phyloP scores from a whole-genome alignment of 1,140 invertebrate genomes.

The Contarinia nasturtii region DNA sequence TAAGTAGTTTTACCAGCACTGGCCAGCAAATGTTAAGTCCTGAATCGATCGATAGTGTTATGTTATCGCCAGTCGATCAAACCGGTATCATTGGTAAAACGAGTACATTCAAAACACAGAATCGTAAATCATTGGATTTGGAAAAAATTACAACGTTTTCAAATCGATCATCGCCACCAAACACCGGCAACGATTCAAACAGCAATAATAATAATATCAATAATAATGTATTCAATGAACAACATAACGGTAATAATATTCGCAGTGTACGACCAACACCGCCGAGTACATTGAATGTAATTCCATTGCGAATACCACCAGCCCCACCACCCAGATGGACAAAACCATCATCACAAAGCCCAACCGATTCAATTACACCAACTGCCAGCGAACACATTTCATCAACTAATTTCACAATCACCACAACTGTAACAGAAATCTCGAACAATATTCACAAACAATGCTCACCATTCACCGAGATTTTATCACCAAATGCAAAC shows the following conservation, averaged over 20 bases:
- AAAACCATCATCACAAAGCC: conserved; percentile 28
- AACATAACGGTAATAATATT: conserved; percentile 15
- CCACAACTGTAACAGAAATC: conserved; percentile 46
- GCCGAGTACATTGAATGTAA: conserved; percentile 61
- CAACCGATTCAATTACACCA: conserved; percentile 33
- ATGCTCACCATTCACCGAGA: conserved; percentile 25
- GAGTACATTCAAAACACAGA: conserved; percentile 35
- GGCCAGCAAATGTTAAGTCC: conserved; percentile 28
- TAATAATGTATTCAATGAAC: background rate
- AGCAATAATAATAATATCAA: background rate
- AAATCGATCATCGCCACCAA: background rate
- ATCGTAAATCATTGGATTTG: background rate
- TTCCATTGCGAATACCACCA: conserved; percentile 30
- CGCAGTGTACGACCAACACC: conserved; percentile 55
- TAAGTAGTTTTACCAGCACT: conserved; percentile 38
- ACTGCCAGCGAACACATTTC: conserved; percentile 38
- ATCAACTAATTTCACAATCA: conserved; percentile 52
- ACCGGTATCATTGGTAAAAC: conserved; percentile 16
- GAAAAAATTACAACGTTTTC: background rate
- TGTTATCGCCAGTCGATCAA: conserved; percentile 44
- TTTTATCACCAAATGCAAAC: conserved; percentile 15
- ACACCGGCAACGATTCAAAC: conserved; percentile 1
- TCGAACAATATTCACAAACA: conserved; percentile 31
- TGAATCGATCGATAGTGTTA: conserved; percentile 40
- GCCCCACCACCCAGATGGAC: conserved; percentile 42